A percentile compares a stretch with the other conserved stretches of the same genome.
Conservation (phyloP, 2,797 vertebrate genomes). For the Vultur gryphus region DNA sequence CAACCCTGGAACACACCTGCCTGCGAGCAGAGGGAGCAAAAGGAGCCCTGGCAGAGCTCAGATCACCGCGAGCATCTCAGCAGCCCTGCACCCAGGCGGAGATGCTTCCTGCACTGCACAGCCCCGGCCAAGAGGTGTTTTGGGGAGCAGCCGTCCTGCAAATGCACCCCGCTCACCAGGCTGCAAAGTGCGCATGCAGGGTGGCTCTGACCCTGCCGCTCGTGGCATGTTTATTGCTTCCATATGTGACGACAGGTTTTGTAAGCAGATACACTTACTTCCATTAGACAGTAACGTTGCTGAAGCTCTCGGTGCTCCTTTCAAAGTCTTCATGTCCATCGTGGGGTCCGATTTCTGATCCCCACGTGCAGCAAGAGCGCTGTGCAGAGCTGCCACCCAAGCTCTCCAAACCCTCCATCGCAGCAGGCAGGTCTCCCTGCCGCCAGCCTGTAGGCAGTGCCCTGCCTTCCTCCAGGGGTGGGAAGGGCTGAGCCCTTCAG, state of each 20-base stretch:
- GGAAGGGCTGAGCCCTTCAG: background rate
- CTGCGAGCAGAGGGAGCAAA: background rate
- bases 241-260: background rate
- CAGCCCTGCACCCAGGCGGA: no score
- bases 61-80: accelerated
- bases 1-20: background rate
- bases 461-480: background rate
- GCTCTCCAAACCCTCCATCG: accelerated
- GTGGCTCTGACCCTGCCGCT: background rate
- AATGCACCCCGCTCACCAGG: background rate
- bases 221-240: background rate
- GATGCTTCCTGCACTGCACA: accelerated
- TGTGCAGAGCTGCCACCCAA: background rate
- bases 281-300: background rate
- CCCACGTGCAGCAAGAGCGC: accelerated
- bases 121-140: background rate
- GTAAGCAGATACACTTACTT: background rate
- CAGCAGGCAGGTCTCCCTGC: background rate
- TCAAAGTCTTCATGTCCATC: background rate
- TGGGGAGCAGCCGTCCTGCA: background rate
- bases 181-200: background rate
- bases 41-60: background rate
- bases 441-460: background rate
- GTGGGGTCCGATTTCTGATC: background rate
- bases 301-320: background rate